Evolutionary conservation across 2,888 invertebrate genomes (phyloP).

Genomic region (Arctia plantaginis): DNA sequence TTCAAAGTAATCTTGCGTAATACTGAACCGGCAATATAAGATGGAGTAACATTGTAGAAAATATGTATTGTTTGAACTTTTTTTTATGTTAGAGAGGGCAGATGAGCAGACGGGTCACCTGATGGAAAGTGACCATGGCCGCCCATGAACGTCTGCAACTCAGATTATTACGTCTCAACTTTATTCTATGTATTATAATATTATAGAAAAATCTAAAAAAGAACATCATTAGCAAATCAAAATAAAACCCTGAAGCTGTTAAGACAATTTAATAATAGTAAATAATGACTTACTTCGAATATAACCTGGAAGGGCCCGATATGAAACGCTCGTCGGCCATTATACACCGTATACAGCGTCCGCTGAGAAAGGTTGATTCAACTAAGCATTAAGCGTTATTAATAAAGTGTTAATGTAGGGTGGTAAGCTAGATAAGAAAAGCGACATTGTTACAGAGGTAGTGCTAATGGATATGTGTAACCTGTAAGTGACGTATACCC

Average conservation of each 20-base stretch:
- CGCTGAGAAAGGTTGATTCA: constrained; percentile 22
- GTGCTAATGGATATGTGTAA: constrained; percentile 9
- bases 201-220: background rate
- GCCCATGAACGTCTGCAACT: too few relatives aligned
- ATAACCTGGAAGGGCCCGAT: background rate
- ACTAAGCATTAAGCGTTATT: constrained; percentile 27
- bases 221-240: background rate
- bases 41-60: too few relatives aligned
- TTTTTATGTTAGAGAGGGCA: too few relatives aligned
- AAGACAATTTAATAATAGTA: background rate
- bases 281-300: constrained; percentile 19
- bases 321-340: background rate
- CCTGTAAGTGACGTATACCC: constrained; percentile 1
- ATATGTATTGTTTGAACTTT: too few relatives aligned
- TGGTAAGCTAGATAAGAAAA: constrained; percentile 16
- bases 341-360: constrained; percentile 15
- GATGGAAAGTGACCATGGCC: too few relatives aligned
- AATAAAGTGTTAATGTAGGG: constrained; percentile 13
- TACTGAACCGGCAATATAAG: too few relatives aligned
- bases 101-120: too few relatives aligned
- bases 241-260: background rate
- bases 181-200: background rate
- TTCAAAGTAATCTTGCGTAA: too few relatives aligned
- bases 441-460: constrained; percentile 1
- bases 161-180: too few relatives aligned